phyloP scores from a whole-genome alignment of 2,888 invertebrate species.

The Nomada flava region DNA sequence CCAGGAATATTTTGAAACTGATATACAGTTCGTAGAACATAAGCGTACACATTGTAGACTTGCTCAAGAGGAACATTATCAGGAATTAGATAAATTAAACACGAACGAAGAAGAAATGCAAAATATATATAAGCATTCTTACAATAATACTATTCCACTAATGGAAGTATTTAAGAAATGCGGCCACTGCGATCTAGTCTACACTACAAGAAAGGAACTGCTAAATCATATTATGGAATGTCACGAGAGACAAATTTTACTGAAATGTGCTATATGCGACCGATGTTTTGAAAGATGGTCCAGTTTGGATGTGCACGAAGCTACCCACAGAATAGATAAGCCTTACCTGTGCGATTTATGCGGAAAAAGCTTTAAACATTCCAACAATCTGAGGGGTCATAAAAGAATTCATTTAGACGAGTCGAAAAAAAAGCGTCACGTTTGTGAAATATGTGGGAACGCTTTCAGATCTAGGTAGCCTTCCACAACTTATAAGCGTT shows the following conservation, averaged over 20 bases:
- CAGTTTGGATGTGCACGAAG: constrained; percentile 79
- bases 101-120: neutral
- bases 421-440: constrained; percentile 78
- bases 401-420: constrained; percentile 80
- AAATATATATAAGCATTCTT: constrained; percentile 1
- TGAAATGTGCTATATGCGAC: constrained; percentile 76
- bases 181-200: constrained; percentile 72
- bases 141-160: constrained; percentile 6
- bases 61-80: neutral
- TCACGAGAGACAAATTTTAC: constrained; percentile 71
- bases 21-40: constrained; percentile 37
- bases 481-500: neutral
- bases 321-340: constrained; percentile 78
- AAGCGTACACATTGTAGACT: constrained; percentile 22
- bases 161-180: constrained; percentile 61
- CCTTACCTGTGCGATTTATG: constrained; percentile 81
- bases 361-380: constrained; percentile 82
- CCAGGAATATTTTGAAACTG: constrained; percentile 24
- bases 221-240: constrained; percentile 73
- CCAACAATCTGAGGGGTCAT: constrained; percentile 79
- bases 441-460: constrained; percentile 84
- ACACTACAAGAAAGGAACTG: constrained; percentile 70
- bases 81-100: neutral
- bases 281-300: constrained; percentile 77
- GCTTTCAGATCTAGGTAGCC: constrained; percentile 83